These are phyloP conservation scores for Microplitis deprimator DNA, from an alignment of 2,888 invertebrate genomes.

Conservation along the genomic window DNA sequence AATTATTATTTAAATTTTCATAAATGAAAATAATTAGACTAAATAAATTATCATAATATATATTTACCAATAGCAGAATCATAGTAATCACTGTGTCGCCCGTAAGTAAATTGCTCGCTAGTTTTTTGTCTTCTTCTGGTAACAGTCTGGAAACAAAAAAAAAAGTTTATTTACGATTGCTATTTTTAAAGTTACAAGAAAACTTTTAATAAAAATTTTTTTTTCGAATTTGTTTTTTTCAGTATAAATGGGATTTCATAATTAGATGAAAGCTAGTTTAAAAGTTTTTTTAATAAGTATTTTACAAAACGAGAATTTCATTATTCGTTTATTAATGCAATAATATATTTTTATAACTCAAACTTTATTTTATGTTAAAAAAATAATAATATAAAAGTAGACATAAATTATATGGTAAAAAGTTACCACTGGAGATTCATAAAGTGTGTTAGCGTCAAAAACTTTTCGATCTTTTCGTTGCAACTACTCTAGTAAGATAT, in stretches of 20 bases:
- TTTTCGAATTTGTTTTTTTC: background rate
- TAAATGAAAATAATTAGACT: background rate
- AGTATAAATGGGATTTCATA: background rate
- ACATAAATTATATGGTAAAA: slow-evolving; percentile 26
- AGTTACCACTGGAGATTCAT: slow-evolving; percentile 32
- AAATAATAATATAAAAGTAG: background rate
- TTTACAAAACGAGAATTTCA: background rate
- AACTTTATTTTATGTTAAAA: background rate
- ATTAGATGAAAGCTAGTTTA: slow-evolving; percentile 3
- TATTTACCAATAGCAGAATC: slow-evolving; percentile 62
- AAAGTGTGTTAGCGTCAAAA: slow-evolving; percentile 38
- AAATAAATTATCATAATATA: background rate
- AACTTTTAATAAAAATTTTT: background rate
- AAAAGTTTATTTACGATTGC: background rate
- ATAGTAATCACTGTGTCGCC: slow-evolving; percentile 64
- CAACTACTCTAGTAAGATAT: slow-evolving; percentile 36
- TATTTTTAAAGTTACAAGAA: background rate
- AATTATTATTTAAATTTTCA: background rate
- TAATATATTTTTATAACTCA: background rate
- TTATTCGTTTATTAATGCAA: slow-evolving; percentile 5
- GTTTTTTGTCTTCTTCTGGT: slow-evolving; percentile 56
- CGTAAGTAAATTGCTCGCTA: slow-evolving; percentile 53
- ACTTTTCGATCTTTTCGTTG: slow-evolving; percentile 40
- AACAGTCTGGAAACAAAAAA: slow-evolving; percentile 53
- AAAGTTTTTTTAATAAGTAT: background rate